These are phyloP conservation scores for Tineola bisselliella DNA, from an alignment of 2,888 invertebrate genomes.

Conservation along the genomic window DNA sequence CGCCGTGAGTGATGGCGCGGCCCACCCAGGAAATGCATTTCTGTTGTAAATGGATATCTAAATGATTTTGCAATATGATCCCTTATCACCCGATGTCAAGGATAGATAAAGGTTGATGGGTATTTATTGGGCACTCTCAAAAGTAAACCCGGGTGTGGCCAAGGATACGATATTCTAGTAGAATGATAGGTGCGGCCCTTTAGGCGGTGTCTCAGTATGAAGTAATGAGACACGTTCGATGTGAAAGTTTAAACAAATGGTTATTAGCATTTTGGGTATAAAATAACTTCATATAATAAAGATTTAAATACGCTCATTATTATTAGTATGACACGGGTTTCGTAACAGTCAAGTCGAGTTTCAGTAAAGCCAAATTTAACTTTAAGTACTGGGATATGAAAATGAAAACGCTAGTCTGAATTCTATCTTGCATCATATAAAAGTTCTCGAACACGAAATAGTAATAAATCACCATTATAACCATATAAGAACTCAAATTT, in stretches of 20 bases:
- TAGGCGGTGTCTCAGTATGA: not conserved
- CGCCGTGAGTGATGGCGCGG: slow-evolving; percentile 28
- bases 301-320: too few species aligned
- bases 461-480: too few species aligned
- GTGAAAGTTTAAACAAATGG: not conserved
- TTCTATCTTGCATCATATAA: too few species aligned
- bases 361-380: too few species aligned
- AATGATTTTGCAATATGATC: slow-evolving; percentile 54
- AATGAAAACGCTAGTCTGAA: too few species aligned
- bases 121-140: slow-evolving; percentile 50
- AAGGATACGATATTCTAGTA: slow-evolving; percentile 36
- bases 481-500: too few species aligned
- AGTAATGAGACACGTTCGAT: not conserved
- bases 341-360: too few species aligned
- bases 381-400: too few species aligned
- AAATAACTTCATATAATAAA: too few species aligned
- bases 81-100: slow-evolving; percentile 50
- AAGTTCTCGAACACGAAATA: too few species aligned
- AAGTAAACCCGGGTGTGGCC: slow-evolving; percentile 33
- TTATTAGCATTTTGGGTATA: too few species aligned
- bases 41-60: slow-evolving; percentile 54
- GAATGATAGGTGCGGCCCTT: not conserved
- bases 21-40: slow-evolving; percentile 49
- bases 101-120: slow-evolving; percentile 51
- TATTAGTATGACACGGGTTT: too few species aligned